Percentiles rank a stretch among this genome's conserved stretches.
phyloP scores from a whole-genome alignment of 2,113 vertebrate species.

The Shinisaurus crocodilurus region DNA sequence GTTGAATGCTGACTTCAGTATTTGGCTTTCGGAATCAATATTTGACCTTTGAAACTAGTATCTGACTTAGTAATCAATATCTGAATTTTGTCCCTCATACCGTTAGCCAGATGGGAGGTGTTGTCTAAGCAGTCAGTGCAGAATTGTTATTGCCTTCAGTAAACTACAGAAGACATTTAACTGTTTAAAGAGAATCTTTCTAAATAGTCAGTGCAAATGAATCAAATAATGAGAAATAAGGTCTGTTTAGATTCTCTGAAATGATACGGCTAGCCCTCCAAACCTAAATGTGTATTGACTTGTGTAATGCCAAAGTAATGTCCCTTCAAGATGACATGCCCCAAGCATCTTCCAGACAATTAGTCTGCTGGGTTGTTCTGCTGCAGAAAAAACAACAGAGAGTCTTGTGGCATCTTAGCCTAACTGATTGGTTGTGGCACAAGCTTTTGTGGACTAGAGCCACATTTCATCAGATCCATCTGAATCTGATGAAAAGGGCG shows the following conservation, averaged over 20 bases:
- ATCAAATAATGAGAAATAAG: constrained; percentile 3
- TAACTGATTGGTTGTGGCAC: background rate
- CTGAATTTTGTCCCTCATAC: constrained; percentile 35
- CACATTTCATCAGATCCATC: background rate
- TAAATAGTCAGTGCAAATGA: background rate
- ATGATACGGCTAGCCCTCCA: background rate
- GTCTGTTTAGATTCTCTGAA: background rate
- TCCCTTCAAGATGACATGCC: background rate
- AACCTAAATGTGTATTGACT: background rate
- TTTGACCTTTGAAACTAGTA: constrained; percentile 31
- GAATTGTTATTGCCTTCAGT: constrained; percentile 30
- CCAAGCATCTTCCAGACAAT: background rate
- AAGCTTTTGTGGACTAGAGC: background rate
- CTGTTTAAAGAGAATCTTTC: constrained; percentile 1
- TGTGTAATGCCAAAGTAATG: background rate
- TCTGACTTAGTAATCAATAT: constrained; percentile 28
- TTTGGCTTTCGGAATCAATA: constrained; percentile 11
- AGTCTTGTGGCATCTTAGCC: background rate
- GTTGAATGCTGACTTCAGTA: constrained; percentile 26
- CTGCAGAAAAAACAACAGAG: background rate
- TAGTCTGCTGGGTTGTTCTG: background rate
- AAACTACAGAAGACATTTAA: constrained; percentile 26
- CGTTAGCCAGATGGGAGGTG: constrained; percentile 18
- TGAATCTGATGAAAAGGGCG: background rate
- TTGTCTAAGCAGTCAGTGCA: constrained; percentile 16